A percentile compares a stretch with the other conserved stretches of the same genome.
Evolutionary conservation across 2,888 invertebrate genomes (phyloP).

Genomic region (Isotomurus palustris): DNA sequence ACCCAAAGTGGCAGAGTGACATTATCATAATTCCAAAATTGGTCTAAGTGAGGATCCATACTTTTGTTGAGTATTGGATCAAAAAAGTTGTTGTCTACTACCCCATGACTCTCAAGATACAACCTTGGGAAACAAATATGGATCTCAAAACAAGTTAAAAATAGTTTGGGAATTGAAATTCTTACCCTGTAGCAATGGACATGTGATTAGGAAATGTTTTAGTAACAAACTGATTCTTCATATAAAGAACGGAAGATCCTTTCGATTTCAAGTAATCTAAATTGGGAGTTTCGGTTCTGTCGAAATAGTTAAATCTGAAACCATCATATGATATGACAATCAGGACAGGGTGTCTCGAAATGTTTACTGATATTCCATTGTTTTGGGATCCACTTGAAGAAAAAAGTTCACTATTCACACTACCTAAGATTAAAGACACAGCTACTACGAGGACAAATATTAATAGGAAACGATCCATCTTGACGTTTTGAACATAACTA

Average conservation of each 20-base stretch:
- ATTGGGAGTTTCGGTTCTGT: constrained; percentile 56
- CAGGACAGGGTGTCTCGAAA: constrained; percentile 33
- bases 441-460: not conserved
- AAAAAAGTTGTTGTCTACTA: constrained; percentile 61
- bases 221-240: constrained; percentile 62
- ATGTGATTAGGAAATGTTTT: constrained; percentile 68
- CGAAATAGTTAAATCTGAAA: constrained; percentile 64
- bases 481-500: too few species aligned
- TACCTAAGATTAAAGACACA: not conserved
- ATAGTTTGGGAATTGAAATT: not conserved
- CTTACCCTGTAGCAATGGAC: constrained; percentile 62
- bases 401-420: too few species aligned
- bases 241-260: constrained; percentile 58
- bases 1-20: constrained; percentile 41
- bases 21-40: constrained; percentile 38
- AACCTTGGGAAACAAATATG: constrained; percentile 47
- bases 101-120: constrained; percentile 65
- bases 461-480: too few species aligned
- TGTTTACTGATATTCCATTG: too few species aligned
- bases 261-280: constrained; percentile 56
- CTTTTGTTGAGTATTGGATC: constrained; percentile 51
- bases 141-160: not conserved
- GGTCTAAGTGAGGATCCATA: constrained; percentile 14
- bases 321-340: constrained; percentile 66
- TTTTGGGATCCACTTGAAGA: too few species aligned